These are phyloP conservation scores for Ibidorhyncha struthersii DNA, from an alignment of 2,113 vertebrate genomes.

Conservation along the genomic window DNA sequence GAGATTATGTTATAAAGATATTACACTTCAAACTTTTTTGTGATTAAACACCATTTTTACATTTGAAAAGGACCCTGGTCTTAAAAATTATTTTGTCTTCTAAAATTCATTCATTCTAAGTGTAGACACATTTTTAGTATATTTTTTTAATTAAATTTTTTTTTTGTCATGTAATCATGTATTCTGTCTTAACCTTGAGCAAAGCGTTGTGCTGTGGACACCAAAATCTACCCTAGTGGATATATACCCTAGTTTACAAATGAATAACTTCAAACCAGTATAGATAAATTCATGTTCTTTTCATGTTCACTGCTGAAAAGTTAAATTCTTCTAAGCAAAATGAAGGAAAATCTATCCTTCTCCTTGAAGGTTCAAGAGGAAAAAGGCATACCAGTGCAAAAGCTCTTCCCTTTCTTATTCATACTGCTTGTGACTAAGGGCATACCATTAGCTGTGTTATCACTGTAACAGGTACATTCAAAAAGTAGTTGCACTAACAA, in stretches of 20 bases:
- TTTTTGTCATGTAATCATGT: not conserved
- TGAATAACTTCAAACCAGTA: not conserved
- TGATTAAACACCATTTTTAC: not conserved
- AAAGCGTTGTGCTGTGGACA: not conserved
- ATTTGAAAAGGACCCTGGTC: not conserved
- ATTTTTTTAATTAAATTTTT: not conserved
- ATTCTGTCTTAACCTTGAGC: not conserved
- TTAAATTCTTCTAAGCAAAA: not conserved
- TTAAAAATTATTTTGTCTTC: not conserved
- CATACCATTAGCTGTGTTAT: not conserved
- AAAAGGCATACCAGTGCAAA: not conserved
- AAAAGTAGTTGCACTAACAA: not conserved
- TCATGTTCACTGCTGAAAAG: not conserved
- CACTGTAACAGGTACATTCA: not conserved
- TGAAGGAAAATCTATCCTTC: not conserved
- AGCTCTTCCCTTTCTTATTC: not conserved
- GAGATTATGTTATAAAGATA: not conserved
- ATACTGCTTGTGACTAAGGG: not conserved
- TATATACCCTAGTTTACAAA: not conserved
- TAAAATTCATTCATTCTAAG: not conserved
- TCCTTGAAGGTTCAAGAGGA: not conserved
- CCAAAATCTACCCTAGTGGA: not conserved
- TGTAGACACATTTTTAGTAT: not conserved
- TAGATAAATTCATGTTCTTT: not conserved
- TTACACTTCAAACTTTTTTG: not conserved